These are phyloP conservation scores for Lasioglossum albipes DNA, from an alignment of 1,140 invertebrate species.

Conservation along the genomic window DNA sequence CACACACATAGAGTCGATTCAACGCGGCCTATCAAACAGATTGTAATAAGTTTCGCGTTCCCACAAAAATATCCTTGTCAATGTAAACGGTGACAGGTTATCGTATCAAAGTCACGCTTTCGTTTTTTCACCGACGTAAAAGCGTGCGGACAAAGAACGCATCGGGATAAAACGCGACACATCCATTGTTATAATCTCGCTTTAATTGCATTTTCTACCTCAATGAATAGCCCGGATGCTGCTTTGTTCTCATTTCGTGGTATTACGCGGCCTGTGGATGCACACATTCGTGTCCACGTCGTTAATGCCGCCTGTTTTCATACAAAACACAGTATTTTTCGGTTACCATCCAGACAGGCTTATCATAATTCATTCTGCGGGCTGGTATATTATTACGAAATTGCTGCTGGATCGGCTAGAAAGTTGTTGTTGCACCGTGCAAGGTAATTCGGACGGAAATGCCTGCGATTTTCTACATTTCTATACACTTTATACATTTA, in stretches of 20 bases:
- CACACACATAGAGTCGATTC: neutral
- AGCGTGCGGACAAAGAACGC: slow-evolving; percentile 15
- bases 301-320: slow-evolving; percentile 47
- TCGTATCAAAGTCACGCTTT: slow-evolving; percentile 33
- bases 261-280: slow-evolving; percentile 24
- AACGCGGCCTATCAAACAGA: neutral
- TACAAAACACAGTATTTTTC: slow-evolving; percentile 48
- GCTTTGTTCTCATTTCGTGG: slow-evolving; percentile 57
- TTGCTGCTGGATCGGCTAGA: slow-evolving; percentile 44
- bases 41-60: slow-evolving; percentile 18
- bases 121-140: slow-evolving; percentile 6
- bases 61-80: slow-evolving; percentile 23
- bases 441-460: neutral
- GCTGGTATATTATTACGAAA: slow-evolving; percentile 17
- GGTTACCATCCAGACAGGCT: slow-evolving; percentile 27
- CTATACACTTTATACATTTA: too few relatives aligned
- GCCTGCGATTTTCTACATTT: too few relatives aligned
- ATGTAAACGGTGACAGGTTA: slow-evolving; percentile 35
- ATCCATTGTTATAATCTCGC: slow-evolving; percentile 61
- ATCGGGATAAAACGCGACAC: slow-evolving; percentile 34
- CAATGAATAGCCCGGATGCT: slow-evolving; percentile 46
- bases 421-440: slow-evolving; percentile 25
- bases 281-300: slow-evolving; percentile 2
- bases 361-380: slow-evolving; percentile 55
- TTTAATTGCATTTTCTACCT: slow-evolving; percentile 61